phyloP scores from a whole-genome alignment of 53 echinoderm and acorn worm genomes.

The Stichopus horrens region DNA sequence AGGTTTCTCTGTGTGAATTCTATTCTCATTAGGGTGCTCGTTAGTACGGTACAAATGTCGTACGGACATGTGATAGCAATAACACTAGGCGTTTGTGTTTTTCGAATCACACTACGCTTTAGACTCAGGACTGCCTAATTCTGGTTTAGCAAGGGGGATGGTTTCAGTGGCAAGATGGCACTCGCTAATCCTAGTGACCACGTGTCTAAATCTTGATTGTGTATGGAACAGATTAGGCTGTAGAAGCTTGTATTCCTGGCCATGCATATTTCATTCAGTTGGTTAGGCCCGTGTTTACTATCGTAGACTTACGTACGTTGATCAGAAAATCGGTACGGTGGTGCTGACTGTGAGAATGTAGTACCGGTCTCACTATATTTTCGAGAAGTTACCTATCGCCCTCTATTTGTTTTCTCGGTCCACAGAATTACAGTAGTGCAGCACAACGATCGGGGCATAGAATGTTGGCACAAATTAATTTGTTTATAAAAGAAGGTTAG shows the following conservation, averaged over 20 bases:
- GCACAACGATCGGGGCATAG: too few relatives aligned
- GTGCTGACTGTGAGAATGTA: background rate
- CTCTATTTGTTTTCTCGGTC: background rate
- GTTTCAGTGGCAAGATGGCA: too few relatives aligned
- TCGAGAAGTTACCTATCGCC: background rate
- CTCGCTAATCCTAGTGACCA: background rate
- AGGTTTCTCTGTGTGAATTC: background rate
- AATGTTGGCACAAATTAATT: too few relatives aligned
- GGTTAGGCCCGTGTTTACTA: background rate
- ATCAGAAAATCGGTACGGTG: background rate
- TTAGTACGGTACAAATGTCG: background rate
- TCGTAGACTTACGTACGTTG: background rate
- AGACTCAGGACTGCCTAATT: too few relatives aligned
- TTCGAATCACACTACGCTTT: too few relatives aligned
- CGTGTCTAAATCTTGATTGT: too few relatives aligned
- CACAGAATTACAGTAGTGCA: too few relatives aligned
- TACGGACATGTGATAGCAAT: background rate
- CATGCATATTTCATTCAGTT: background rate
- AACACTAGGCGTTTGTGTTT: constrained; percentile 12
- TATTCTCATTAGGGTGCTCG: background rate
- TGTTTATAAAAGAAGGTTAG: too few relatives aligned
- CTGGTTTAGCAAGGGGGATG: too few relatives aligned
- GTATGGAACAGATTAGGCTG: too few relatives aligned
- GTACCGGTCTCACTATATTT: background rate
- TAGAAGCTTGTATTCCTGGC: too few relatives aligned